These are phyloP conservation scores for Hyperopisus bebe DNA, from an alignment of 2,113 vertebrate species.

Conservation along the genomic window DNA sequence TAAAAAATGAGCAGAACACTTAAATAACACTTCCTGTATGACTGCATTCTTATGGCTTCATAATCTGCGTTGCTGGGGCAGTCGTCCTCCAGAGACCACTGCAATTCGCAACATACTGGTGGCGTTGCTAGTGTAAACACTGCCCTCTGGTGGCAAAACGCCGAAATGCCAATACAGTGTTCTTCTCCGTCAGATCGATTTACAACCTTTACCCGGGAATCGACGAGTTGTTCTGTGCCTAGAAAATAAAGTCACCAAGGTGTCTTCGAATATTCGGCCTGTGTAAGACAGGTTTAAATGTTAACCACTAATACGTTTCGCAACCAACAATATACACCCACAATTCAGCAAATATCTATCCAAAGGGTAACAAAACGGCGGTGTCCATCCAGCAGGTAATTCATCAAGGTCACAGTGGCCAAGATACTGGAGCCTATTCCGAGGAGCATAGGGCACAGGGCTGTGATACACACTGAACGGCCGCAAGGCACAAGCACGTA, in stretches of 20 bases:
- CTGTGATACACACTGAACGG: not conserved
- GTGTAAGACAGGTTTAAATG: not conserved
- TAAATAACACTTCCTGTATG: conserved; percentile 3
- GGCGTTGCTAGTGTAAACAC: not conserved
- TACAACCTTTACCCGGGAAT: not conserved
- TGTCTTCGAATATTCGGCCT: not conserved
- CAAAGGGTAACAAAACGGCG: not conserved
- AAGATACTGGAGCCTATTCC: not conserved
- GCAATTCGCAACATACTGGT: not conserved
- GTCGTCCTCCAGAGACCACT: not conserved
- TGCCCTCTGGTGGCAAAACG: not conserved
- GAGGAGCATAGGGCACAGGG: not conserved
- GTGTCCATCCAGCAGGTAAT: not conserved
- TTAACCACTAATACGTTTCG: not conserved
- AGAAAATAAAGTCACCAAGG: not conserved
- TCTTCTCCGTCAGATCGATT: not conserved
- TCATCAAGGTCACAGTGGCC: not conserved
- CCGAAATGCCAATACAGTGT: not conserved
- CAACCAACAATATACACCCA: not conserved
- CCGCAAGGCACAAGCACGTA: not conserved
- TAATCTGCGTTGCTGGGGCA: not conserved
- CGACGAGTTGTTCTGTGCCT: not conserved
- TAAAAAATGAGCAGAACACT: not conserved
- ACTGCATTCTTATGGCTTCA: not conserved
- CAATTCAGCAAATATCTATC: not conserved